A percentile compares a stretch with the other conserved stretches of the same genome.
Evolutionary conservation across 2,888 invertebrate genomes (phyloP).

Genomic region (Agrilus cyanescens): DNA sequence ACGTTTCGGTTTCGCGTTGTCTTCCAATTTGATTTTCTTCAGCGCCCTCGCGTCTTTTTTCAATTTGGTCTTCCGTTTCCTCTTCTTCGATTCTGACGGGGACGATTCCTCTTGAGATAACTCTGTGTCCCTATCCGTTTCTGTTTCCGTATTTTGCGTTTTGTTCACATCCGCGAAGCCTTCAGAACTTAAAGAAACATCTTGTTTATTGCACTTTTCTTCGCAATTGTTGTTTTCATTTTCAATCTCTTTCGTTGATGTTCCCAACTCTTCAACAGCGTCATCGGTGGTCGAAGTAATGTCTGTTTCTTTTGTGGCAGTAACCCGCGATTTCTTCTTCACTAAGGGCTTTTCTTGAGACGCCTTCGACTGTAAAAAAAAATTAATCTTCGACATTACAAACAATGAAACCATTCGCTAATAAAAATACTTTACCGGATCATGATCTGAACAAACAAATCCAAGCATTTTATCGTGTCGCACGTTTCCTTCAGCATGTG

Average conservation of each 20-base stretch:
- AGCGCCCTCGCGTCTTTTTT: conserved; percentile 5
- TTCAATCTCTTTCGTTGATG: neutral
- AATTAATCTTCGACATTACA: neutral
- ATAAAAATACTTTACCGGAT: conserved; percentile 13
- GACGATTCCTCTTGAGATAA: neutral
- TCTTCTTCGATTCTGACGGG: conserved; percentile 1
- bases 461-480: conserved; percentile 28
- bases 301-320: conserved; percentile 1
- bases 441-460: conserved; percentile 27
- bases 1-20: conserved; percentile 6
- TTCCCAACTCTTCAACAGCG: conserved; percentile 9
- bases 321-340: neutral
- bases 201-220: too few species aligned
- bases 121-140: conserved; percentile 1
- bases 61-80: neutral
- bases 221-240: neutral
- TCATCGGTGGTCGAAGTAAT: neutral
- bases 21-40: conserved; percentile 10
- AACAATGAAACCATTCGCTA: neutral
- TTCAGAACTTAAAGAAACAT: neutral
- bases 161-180: conserved; percentile 3
- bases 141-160: neutral
- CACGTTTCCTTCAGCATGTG: conserved; percentile 32
- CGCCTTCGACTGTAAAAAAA: conserved; percentile 12
- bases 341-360: conserved; percentile 9